Conservation (phyloP, 2,113 vertebrate species). For the Formicarius rufipectus region DNA sequence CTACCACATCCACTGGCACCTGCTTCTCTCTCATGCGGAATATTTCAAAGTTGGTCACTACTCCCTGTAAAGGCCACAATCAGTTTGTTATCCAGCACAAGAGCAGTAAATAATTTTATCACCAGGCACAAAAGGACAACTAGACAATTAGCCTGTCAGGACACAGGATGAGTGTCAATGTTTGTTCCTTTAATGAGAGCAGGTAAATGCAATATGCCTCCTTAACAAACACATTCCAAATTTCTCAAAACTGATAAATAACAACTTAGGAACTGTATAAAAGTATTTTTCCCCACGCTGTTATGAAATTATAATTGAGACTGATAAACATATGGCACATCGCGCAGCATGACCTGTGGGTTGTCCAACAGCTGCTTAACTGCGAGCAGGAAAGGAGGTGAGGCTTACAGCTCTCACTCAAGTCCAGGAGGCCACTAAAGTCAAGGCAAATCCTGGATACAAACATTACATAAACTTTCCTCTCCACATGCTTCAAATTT, state of each 20-base stretch:
- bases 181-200: neutral
- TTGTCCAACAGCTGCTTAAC: neutral
- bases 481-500: neutral
- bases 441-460: neutral
- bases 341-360: neutral
- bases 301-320: neutral
- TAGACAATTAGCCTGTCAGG: neutral
- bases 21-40: slow-evolving; percentile 99
- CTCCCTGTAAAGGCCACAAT: slow-evolving; percentile 78
- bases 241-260: neutral
- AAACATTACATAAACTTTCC: neutral
- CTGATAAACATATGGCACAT: neutral
- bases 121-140: neutral
- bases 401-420: neutral
- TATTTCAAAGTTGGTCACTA: slow-evolving; percentile 99
- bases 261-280: neutral
- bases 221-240: neutral
- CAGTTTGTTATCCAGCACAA: neutral
- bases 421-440: neutral
- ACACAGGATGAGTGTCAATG: neutral
- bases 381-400: neutral
- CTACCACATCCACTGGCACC: slow-evolving; percentile 97
- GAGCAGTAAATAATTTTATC: neutral
- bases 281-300: neutral
- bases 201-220: neutral